Conservation (phyloP, 2,797 vertebrate genomes). For the Oreortyx pictus region DNA sequence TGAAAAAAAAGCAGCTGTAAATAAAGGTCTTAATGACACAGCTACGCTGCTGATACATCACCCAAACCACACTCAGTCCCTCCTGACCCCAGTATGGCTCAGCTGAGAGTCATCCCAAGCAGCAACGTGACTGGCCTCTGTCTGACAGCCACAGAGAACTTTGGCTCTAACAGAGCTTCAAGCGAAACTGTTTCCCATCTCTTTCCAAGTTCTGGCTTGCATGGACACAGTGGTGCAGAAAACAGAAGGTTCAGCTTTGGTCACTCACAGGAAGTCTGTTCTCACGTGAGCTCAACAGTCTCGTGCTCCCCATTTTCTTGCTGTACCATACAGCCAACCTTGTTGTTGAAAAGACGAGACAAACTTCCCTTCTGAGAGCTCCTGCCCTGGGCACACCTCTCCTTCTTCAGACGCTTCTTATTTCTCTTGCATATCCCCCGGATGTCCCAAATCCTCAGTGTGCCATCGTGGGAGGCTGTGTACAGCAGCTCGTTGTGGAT, state of each 20-base stretch:
- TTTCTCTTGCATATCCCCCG: conserved; percentile 73
- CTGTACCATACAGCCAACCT: conserved; percentile 77
- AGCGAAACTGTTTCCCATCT: not conserved
- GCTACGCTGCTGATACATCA: not conserved
- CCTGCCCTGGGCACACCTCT: conserved; percentile 62
- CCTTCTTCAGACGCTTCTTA: conserved; percentile 64
- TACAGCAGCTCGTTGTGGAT: conserved; percentile 82
- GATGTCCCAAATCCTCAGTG: conserved; percentile 82
- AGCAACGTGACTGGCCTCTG: not conserved
- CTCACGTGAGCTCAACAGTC: conserved; percentile 70
- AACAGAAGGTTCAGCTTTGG: conserved; percentile 40
- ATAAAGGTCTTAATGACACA: not conserved
- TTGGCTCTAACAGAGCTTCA: not conserved
- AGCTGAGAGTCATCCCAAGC: not conserved
- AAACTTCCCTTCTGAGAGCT: conserved; percentile 76
- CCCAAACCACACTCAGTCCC: not conserved
- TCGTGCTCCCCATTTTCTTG: conserved; percentile 62
- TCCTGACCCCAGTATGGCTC: not conserved
- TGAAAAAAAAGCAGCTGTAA: not conserved
- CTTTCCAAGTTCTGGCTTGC: conserved; percentile 3
- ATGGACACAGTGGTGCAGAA: conserved; percentile 43
- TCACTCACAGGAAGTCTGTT: not conserved
- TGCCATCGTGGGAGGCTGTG: conserved; percentile 84
- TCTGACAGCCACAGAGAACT: not conserved
- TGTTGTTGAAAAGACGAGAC: conserved; percentile 83